A percentile compares a stretch with the other conserved stretches of the same genome.
phyloP scores from a whole-genome alignment of 2,113 vertebrate genomes.

The Kryptolebias marmoratus region DNA sequence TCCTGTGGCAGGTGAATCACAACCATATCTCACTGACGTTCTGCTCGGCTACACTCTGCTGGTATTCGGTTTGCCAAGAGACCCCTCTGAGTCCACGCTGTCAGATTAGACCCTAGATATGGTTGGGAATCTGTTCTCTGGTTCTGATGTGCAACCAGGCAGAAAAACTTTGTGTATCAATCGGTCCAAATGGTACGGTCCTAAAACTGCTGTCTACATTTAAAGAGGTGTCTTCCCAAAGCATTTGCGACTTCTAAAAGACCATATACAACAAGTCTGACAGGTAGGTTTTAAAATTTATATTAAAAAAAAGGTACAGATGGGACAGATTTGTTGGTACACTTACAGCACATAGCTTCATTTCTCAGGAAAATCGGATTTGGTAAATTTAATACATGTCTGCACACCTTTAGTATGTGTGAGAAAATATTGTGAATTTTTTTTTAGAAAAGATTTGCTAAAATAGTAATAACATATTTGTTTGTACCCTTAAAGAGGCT shows the following conservation, averaged over 20 bases:
- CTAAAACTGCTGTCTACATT: constrained; percentile 24
- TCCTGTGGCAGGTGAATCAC: constrained; percentile 49
- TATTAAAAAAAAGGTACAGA: not conserved
- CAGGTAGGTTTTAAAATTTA: not conserved
- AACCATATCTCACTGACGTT: constrained; percentile 40
- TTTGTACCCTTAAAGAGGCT: no score
- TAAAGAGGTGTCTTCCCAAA: constrained; percentile 12
- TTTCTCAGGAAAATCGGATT: no score
- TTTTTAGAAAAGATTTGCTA: no score
- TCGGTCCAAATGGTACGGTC: constrained; percentile 47
- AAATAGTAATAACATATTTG: no score
- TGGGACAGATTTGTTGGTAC: not conserved
- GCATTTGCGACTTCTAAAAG: not conserved
- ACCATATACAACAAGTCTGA: not conserved
- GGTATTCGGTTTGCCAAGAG: constrained; percentile 43
- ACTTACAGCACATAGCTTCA: no score
- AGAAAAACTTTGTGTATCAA: constrained; percentile 58
- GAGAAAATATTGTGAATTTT: no score
- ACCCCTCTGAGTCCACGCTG: constrained; percentile 56
- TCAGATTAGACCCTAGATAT: constrained; percentile 58
- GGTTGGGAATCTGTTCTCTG: constrained; percentile 29
- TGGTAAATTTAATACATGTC: no score
- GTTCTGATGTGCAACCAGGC: constrained; percentile 56
- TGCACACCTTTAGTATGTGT: no score
- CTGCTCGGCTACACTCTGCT: constrained; percentile 60